Evolutionary conservation across 2,113 vertebrate genomes (phyloP).

Genomic region (Nothobranchius furzeri): DNA sequence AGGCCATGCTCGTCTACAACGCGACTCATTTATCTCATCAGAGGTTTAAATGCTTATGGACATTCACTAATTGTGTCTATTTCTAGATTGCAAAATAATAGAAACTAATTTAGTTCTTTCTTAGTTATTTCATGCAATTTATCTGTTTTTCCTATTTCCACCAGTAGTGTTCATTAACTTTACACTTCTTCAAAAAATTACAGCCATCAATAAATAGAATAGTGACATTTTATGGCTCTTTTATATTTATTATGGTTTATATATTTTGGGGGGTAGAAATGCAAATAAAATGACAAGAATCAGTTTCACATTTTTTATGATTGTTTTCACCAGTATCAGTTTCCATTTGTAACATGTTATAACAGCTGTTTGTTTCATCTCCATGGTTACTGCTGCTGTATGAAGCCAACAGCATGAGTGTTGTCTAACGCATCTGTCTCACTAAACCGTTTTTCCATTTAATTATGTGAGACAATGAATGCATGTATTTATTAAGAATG

Average conservation of each 20-base stretch:
- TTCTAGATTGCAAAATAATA: conserved; percentile 54
- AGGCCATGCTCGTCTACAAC: not conserved
- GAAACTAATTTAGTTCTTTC: conserved; percentile 42
- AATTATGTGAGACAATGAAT: conserved; percentile 59
- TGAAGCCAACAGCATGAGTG: conserved; percentile 33
- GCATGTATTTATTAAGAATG: conserved; percentile 79
- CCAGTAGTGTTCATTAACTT: conserved; percentile 37
- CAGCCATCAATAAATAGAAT: conserved; percentile 52
- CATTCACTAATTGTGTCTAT: conserved; percentile 18
- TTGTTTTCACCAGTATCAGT: conserved; percentile 56
- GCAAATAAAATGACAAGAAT: conserved; percentile 20
- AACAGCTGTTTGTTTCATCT: not conserved
- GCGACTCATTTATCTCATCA: not conserved
- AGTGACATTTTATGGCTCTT: conserved; percentile 23
- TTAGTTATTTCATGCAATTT: conserved; percentile 44
- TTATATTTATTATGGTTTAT: conserved; percentile 17
- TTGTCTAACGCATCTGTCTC: conserved; percentile 34
- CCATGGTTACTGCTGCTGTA: conserved; percentile 22
- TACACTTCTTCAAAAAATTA: conserved; percentile 37
- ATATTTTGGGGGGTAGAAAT: conserved; percentile 17
- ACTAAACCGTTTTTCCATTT: conserved; percentile 29
- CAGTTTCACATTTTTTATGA: conserved; percentile 22
- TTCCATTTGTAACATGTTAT: conserved; percentile 40
- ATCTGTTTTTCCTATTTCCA: conserved; percentile 66
- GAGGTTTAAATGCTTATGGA: too few species aligned